phyloP scores from a whole-genome alignment of 2,797 vertebrate genomes.

The Betta splendens region DNA sequence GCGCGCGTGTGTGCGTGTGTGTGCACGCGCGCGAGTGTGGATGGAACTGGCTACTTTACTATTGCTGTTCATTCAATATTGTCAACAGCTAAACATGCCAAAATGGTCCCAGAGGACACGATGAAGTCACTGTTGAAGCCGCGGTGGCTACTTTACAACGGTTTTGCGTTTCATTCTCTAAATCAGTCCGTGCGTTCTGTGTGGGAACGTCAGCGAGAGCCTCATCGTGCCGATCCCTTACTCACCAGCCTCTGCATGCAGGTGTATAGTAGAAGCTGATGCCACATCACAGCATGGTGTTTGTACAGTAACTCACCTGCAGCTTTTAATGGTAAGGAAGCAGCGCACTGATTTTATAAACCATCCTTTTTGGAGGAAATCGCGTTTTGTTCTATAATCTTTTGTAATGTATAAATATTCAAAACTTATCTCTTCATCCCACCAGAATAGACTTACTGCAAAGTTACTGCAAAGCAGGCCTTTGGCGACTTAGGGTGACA shows the following conservation, averaged over 20 bases:
- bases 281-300: no score
- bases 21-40: conserved; percentile 51
- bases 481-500: conserved; percentile 53
- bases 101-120: conserved; percentile 67
- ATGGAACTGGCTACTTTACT: conserved; percentile 60
- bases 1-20: conserved; percentile 62
- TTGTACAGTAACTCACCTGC: conserved; percentile 3
- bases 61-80: conserved; percentile 72
- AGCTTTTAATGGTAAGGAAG: conserved; percentile 4
- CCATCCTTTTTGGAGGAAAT: background rate
- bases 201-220: conserved; percentile 55
- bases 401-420: no score
- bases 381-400: background rate
- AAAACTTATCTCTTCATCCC: conserved; percentile 36
- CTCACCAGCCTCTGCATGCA: conserved; percentile 26
- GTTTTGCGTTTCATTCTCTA: conserved; percentile 74
- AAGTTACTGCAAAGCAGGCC: conserved; percentile 58
- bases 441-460: conserved; percentile 53
- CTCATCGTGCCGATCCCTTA: conserved; percentile 12
- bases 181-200: conserved; percentile 65
- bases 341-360: conserved; percentile 2
- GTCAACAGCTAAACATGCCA: conserved; percentile 70
- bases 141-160: conserved; percentile 59
- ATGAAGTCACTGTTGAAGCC: conserved; percentile 71
- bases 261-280: conserved; percentile 23